Evolutionary conservation across 2,797 vertebrate species (phyloP).

Genomic region (Pangasius mekongensis): DNA sequence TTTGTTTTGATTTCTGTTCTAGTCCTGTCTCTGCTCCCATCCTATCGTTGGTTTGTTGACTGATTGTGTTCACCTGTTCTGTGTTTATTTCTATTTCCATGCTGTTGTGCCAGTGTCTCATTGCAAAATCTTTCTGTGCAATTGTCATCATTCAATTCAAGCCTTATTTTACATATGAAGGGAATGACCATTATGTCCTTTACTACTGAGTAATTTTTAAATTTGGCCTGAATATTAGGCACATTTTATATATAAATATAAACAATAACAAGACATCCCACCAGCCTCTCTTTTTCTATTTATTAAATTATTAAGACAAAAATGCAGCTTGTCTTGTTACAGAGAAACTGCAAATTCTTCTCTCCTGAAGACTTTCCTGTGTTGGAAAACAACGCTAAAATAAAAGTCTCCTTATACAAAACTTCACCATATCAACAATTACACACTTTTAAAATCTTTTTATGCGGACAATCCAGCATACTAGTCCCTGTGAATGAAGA

Average conservation of each 20-base stretch:
- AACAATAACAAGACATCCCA: neutral
- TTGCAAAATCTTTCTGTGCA: neutral
- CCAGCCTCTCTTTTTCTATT: neutral
- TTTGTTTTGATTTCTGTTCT: neutral
- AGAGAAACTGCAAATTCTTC: neutral
- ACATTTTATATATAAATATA: too few relatives aligned
- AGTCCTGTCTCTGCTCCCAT: neutral
- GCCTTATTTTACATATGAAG: neutral
- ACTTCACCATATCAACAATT: neutral
- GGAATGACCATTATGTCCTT: neutral
- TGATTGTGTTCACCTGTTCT: neutral
- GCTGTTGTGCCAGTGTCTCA: neutral
- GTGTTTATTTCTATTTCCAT: neutral
- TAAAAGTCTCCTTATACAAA: neutral
- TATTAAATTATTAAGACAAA: neutral
- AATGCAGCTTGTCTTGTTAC: neutral
- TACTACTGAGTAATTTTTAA: neutral
- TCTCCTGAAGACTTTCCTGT: neutral
- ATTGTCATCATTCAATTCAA: neutral
- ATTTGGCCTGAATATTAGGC: too few relatives aligned
- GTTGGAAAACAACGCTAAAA: neutral
- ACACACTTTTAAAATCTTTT: neutral
- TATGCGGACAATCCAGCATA: neutral
- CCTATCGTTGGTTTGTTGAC: neutral
- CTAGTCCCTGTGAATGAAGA: neutral